These are phyloP conservation scores for Neomicropteryx cornuta DNA, from an alignment of 1,140 invertebrate genomes.

Conservation along the genomic window DNA sequence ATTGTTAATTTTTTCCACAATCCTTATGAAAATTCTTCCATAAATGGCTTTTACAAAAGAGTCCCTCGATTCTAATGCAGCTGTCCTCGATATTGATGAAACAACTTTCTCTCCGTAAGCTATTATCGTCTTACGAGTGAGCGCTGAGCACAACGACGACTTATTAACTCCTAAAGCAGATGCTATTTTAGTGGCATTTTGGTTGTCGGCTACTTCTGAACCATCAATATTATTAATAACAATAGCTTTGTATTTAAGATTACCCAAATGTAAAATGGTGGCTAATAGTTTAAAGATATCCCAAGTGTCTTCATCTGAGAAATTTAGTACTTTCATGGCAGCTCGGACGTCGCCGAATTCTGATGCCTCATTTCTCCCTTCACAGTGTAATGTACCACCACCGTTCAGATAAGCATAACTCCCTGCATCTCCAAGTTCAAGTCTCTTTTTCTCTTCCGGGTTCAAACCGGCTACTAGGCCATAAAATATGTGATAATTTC, in stretches of 20 bases:
- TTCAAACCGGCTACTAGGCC: slow-evolving; percentile 78
- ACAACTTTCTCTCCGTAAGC: slow-evolving; percentile 79
- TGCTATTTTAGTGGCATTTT: slow-evolving; percentile 53
- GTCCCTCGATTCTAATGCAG: slow-evolving; percentile 75
- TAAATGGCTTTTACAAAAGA: slow-evolving; percentile 91
- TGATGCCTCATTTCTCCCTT: slow-evolving; percentile 69
- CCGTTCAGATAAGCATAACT: slow-evolving; percentile 76
- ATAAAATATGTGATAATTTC: slow-evolving; percentile 96
- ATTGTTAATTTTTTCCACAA: slow-evolving; percentile 83
- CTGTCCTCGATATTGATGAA: slow-evolving; percentile 55
- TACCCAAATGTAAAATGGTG: slow-evolving; percentile 80
- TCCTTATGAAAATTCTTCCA: slow-evolving; percentile 81
- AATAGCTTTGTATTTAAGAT: slow-evolving; percentile 73
- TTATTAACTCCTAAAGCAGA: slow-evolving; percentile 59
- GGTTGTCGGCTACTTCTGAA: slow-evolving; percentile 61
- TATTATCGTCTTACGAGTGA: slow-evolving; percentile 81
- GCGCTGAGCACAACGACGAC: slow-evolving; percentile 57
- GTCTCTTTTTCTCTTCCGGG: slow-evolving; percentile 63
- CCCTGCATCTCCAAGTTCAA: slow-evolving; percentile 61
- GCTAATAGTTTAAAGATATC: slow-evolving; percentile 75
- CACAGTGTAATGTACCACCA: slow-evolving; percentile 57
- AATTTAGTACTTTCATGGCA: slow-evolving; percentile 88
- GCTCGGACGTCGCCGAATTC: slow-evolving; percentile 81
- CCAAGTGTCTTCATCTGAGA: slow-evolving; percentile 72
- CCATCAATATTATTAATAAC: slow-evolving; percentile 69